A percentile compares a stretch with the other conserved stretches of the same genome.
phyloP scores from a whole-genome alignment of 1,140 invertebrate species.

The Diplogasteroides magnus region DNA sequence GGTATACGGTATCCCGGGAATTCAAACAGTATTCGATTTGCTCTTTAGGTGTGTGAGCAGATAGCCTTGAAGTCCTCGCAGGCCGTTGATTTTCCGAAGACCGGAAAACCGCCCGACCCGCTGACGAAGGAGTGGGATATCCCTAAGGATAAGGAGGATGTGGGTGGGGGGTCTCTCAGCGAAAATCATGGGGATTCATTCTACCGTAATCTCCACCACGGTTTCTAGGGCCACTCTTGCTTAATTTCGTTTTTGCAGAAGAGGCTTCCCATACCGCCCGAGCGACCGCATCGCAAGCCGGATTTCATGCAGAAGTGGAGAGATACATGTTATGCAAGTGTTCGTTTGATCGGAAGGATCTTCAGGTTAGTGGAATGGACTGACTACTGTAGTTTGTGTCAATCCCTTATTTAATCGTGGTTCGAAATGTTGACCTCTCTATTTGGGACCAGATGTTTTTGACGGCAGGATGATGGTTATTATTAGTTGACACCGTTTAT shows the following conservation, averaged over 20 bases:
- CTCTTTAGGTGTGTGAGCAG: constrained; percentile 25
- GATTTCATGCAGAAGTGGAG: constrained; percentile 48
- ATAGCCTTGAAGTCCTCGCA: constrained; percentile 36
- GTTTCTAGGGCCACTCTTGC: constrained; percentile 41
- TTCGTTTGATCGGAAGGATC: constrained; percentile 37
- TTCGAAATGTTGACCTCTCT: no score
- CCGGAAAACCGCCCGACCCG: constrained; percentile 24
- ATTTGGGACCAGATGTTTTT: no score
- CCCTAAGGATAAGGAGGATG: no score
- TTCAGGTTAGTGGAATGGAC: constrained; percentile 32
- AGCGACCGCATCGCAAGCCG: constrained; percentile 33
- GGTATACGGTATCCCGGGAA: not conserved
- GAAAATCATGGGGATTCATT: not conserved
- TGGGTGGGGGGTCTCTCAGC: not conserved
- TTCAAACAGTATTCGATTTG: no score
- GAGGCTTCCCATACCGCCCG: constrained; percentile 9
- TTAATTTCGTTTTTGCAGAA: not conserved
- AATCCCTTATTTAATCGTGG: no score
- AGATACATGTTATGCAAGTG: constrained; percentile 39
- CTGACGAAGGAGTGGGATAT: constrained; percentile 13
- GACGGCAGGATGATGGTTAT: no score
- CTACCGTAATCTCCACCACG: constrained; percentile 14
- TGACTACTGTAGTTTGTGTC: no score
- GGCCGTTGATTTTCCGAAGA: constrained; percentile 50
- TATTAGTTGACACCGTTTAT: no score